Conservation (phyloP, 2,888 invertebrate genomes). For the Venusia cambrica region DNA sequence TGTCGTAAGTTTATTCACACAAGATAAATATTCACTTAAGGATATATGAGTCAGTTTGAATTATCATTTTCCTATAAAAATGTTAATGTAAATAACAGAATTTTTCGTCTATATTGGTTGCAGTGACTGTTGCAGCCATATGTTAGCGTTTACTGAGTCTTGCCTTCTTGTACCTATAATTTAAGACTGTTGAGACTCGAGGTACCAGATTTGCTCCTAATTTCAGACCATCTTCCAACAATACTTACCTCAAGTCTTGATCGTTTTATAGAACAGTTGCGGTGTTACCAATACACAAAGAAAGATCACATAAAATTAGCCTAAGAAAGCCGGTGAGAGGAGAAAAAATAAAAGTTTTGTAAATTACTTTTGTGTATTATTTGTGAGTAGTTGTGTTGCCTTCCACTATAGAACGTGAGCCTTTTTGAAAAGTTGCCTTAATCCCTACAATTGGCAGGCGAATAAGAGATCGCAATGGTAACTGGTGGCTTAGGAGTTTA, state of each 20-base stretch:
- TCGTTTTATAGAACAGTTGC: conserved; percentile 59
- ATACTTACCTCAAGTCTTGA: conserved; percentile 41
- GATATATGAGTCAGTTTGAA: too few species aligned
- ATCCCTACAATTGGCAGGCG: too few species aligned
- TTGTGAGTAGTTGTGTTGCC: conserved; percentile 35
- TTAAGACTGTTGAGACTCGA: conserved; percentile 52
- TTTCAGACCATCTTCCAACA: conserved; percentile 14
- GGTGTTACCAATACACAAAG: conserved; percentile 79
- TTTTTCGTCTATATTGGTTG: conserved; percentile 22
- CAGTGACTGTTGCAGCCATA: conserved; percentile 50
- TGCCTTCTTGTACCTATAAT: conserved; percentile 73
- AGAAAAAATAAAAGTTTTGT: conserved; percentile 76
- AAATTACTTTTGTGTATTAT: conserved; percentile 66
- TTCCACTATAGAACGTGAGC: too few species aligned
- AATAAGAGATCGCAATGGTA: too few species aligned
- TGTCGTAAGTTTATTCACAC: too few species aligned
- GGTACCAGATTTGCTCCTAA: conserved; percentile 23
- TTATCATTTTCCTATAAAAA: too few species aligned
- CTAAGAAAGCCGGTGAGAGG: conserved; percentile 69
- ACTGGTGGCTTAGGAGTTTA: too few species aligned
- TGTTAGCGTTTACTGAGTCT: conserved; percentile 79
- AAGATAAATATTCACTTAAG: too few species aligned
- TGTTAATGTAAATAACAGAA: conserved; percentile 4
- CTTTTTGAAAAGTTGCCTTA: too few species aligned
- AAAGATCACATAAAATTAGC: conserved; percentile 66